Conservation (phyloP, 35 echinoderm and acorn worm genomes). For the Lytechinus variegatus region DNA sequence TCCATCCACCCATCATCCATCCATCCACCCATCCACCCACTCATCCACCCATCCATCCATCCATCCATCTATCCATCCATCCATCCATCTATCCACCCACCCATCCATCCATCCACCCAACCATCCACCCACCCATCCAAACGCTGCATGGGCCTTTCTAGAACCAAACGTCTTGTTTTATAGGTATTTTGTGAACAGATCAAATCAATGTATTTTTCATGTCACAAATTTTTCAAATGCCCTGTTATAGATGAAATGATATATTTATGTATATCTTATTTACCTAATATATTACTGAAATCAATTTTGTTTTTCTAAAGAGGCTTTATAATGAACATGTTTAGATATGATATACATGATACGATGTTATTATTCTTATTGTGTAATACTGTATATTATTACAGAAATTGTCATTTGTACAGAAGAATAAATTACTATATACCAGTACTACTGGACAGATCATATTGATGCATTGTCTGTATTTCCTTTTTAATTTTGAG, state of each 20-base stretch:
- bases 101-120: too few species aligned
- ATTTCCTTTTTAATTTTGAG: neutral
- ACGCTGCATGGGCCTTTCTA: neutral
- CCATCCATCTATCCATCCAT: too few species aligned
- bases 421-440: neutral
- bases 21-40: too few species aligned
- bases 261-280: constrained; percentile 7
- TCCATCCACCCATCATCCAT: too few species aligned
- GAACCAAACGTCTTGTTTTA: neutral
- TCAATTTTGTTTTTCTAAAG: neutral
- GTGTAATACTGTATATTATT: neutral
- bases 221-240: neutral
- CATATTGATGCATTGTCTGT: neutral
- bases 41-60: too few species aligned
- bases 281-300: constrained; percentile 15
- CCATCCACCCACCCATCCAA: too few species aligned
- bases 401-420: neutral
- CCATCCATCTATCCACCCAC: too few species aligned
- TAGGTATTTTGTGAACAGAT: constrained; percentile 3
- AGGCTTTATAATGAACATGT: constrained; percentile 3
- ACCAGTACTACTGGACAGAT: constrained; percentile 10
- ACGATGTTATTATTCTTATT: neutral
- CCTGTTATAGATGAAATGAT: neutral
- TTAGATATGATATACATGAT: constrained; percentile 4
- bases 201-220: neutral